Evolutionary conservation across 2,888 invertebrate species (phyloP), one percentile per base, ranked within the genome.

Genomic region (Cancer borealis): DNA sequence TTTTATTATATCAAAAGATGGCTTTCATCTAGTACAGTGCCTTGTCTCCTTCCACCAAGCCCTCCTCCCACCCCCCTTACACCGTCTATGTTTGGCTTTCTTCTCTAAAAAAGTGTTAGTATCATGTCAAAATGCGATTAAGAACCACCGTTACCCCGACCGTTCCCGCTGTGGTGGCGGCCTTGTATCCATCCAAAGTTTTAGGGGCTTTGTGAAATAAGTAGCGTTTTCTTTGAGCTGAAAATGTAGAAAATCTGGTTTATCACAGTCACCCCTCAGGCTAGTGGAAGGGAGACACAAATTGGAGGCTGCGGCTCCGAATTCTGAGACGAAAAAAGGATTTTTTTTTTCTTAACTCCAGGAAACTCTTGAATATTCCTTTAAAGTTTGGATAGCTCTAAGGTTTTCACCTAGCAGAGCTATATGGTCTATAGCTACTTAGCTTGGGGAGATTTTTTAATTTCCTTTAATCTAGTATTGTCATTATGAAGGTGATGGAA

Each of bases 241-340:
- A 8, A 73, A 73, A 73, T 26, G 26, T 73, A 73, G 26, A n/a
- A 26, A 6, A 73, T 73, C 73, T 73, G 10, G 26, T 73, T 73
- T 26, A 26, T 26, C 73, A 26, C 73, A 26, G 73, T 73, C 73
- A 3, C 73, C 10, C 73, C 26, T 10, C 21, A 26, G 73, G n/a
- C 73, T 26, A 26, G 73, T 10, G 73, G 73, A 17, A 4, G 26
- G 26, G 73, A 73, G 26, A 6, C 73, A 8, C 26, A 26, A 73
- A 73, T 73, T n/a, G n/a, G 73, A 73, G 26, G 73, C 73, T 73
- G 73, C 26, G 73, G 73, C 73, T 73, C 73, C n/a, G 8, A 73
- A 73, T 73, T n/a, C 73, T 73, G 8, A 73, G 73, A 26, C 73
- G 26, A 3, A 26, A 73, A 54, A 54, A 14, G 39, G 39, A 39